Base-by-base conservation (phyloP, 2,797 vertebrate species). In the Parambassis ranga region DNA sequence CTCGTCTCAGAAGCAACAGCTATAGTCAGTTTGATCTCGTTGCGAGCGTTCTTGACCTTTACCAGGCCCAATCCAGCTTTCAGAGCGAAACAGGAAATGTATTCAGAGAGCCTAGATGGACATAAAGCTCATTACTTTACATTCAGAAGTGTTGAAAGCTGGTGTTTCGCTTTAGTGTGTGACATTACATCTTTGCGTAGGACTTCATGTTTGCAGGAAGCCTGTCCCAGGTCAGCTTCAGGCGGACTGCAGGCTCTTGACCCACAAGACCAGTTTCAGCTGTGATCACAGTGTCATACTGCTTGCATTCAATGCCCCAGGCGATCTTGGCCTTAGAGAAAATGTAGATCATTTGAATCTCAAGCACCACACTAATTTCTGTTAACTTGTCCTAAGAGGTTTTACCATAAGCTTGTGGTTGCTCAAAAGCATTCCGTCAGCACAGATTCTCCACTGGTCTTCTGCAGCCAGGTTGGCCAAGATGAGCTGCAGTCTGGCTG, bases 391-490 rank as follows among this genome's bases (percentile, higher is more conserved):
- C 31, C 7, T 39, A 18, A 18, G 14, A 4, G 15, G 2, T 22
- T 62, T 91, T 91, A 96, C 95, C 87, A 35, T 83, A 36, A 92
- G 42, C 78, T 95, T 95, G 82, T 94, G 90, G 58, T 71, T 3
- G 79, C 92, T 95, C 69, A 93, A 79, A 50, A 92, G 50, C 23
- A 91, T 64, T 28, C 86, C 91, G 58, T 95, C 94, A 38, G 89
- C 90, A 71, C 94, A 95, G 49, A 95, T 76, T 74, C 87, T 93
- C 91, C 91, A 94, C 61, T 90, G 89, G 86, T 93, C 82, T 10
- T 77, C 71, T 35, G 91, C 89, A 13, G 81, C 78, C 26, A 95
- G 82, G 56, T 92, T 91, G 66, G 91, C 90, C 27, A 93, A 24
- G 55, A 93, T 90, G 2, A 94, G 9, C 79, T 96, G 95, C 18